These are phyloP conservation scores for Hydroisotoma schaefferi DNA, from an alignment of 2,888 invertebrate genomes.

Conservation along the genomic window DNA sequence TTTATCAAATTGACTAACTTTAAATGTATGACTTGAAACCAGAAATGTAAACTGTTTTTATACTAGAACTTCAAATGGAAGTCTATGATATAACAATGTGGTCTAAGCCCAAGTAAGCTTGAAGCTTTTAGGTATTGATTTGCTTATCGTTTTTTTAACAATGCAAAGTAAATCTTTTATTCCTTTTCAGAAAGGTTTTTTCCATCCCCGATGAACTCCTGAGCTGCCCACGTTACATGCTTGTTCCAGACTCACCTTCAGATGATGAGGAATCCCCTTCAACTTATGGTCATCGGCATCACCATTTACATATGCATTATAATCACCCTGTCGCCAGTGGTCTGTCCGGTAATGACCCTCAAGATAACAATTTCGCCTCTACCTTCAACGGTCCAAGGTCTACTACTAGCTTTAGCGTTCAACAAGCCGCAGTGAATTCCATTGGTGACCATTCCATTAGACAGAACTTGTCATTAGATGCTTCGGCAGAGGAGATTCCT, in stretches of 20 bases:
- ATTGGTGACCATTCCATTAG: neutral
- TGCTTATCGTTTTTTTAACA: neutral
- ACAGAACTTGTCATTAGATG: too few relatives aligned
- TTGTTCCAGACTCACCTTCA: slow-evolving; percentile 43
- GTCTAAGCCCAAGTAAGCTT: slow-evolving; percentile 51
- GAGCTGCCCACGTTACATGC: slow-evolving; percentile 46
- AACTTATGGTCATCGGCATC: slow-evolving; percentile 13
- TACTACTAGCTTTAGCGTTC: slow-evolving; percentile 8
- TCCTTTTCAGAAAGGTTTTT: slow-evolving; percentile 39
- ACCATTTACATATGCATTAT: neutral
- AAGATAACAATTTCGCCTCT: neutral
- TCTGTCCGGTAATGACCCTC: neutral
- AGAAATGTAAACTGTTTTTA: too few relatives aligned
- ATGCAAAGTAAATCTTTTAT: neutral
- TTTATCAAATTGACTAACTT: too few relatives aligned
- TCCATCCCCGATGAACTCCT: slow-evolving; percentile 45
- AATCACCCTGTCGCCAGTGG: neutral
- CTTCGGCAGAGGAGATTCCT: neutral
- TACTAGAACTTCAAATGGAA: slow-evolving; percentile 60
- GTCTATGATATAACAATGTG: slow-evolving; percentile 57
- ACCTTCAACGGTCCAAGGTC: slow-evolving; percentile 10
- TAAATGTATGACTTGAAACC: too few relatives aligned
- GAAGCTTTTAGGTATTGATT: neutral
- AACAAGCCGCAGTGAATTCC: neutral
- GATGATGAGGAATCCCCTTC: slow-evolving; percentile 13